Percentiles rank a stretch among this genome's conserved stretches.
These are phyloP conservation scores for Aselliscus stoliczkanus DNA, from an alignment of 2,797 vertebrate species.

Conservation along the genomic window DNA sequence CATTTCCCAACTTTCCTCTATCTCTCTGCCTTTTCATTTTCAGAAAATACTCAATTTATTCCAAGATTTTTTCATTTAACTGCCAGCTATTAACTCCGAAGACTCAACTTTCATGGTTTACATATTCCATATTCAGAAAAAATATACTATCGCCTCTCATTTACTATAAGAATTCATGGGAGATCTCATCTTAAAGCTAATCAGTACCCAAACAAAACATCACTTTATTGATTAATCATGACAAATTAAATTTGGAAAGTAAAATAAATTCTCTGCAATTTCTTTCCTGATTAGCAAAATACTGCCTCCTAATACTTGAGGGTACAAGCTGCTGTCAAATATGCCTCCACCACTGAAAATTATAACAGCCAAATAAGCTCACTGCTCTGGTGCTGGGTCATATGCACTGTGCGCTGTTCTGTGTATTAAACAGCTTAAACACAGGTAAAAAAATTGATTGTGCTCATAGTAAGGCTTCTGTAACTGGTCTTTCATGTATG, in stretches of 20 bases:
- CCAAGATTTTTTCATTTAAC: background rate
- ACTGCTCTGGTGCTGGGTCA: background rate
- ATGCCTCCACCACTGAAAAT: background rate
- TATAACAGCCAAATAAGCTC: background rate
- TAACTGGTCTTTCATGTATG: background rate
- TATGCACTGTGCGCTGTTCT: background rate
- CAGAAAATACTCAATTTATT: constrained; percentile 23
- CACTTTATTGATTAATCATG: constrained; percentile 59
- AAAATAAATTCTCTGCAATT: constrained; percentile 62
- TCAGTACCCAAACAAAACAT: constrained; percentile 34
- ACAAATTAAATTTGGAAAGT: constrained; percentile 56
- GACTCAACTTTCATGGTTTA: background rate
- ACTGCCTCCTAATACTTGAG: constrained; percentile 4
- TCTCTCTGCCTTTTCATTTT: constrained; percentile 9
- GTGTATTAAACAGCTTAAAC: background rate
- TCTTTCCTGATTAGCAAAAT: constrained; percentile 57
- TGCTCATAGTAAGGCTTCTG: background rate
- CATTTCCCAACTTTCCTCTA: background rate
- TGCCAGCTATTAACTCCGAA: background rate
- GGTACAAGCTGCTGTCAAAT: constrained; percentile 41
- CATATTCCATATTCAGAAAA: background rate
- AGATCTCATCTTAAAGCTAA: constrained; percentile 41
- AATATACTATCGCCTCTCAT: background rate
- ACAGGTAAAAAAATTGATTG: background rate
- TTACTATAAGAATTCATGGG: constrained; percentile 20